Percentiles rank a stretch among this genome's conserved stretches.
phyloP scores from a whole-genome alignment of 2,113 vertebrate genomes.

The Macrotis lagotis region DNA sequence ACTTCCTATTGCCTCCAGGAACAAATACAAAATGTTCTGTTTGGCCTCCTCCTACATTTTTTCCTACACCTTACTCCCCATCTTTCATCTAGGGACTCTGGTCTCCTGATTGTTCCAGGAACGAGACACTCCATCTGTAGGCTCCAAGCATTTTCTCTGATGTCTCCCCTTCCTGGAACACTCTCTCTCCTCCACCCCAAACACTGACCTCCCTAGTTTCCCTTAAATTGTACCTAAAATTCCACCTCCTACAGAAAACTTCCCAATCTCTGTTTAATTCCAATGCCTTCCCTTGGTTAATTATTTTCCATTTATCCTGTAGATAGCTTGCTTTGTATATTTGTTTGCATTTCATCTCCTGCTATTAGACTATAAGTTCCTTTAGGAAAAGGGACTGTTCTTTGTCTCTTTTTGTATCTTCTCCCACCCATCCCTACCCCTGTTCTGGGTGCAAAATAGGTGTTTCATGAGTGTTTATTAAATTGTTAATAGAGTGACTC shows the following conservation, averaged over 20 bases:
- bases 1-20: background rate
- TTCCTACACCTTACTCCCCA: background rate
- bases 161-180: background rate
- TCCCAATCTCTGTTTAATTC: background rate
- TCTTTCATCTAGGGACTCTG: background rate
- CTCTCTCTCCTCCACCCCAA: background rate
- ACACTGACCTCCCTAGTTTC: background rate
- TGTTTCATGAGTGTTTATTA: background rate
- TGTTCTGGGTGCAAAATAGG: too few species aligned
- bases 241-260: background rate
- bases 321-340: background rate
- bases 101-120: background rate
- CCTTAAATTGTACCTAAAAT: background rate
- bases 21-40: background rate
- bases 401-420: background rate
- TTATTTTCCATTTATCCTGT: background rate
- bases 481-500: background rate
- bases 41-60: background rate
- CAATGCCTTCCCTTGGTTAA: background rate
- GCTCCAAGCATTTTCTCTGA: background rate
- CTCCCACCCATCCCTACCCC: too few species aligned
- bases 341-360: background rate
- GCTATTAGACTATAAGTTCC: background rate
- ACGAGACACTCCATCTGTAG: background rate
- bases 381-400: background rate